Conservation (phyloP, 2,888 invertebrate genomes). For the Stenodera caucasica region DNA sequence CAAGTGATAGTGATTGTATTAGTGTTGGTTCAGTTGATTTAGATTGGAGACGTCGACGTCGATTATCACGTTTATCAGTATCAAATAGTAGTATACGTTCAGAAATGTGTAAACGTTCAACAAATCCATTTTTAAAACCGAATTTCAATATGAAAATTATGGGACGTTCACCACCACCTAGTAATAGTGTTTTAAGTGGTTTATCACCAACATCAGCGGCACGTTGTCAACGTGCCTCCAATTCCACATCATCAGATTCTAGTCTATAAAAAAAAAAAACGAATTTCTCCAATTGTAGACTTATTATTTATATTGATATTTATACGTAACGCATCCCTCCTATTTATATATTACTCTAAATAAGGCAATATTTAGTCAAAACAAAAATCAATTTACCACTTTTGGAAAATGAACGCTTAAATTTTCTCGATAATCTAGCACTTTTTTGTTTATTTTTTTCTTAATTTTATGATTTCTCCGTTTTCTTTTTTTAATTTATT, state of each 20-base stretch:
- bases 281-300: background rate
- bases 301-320: conserved; percentile 32
- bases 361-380: conserved; percentile 9
- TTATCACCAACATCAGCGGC: conserved; percentile 59
- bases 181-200: conserved; percentile 60
- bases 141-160: conserved; percentile 52
- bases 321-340: conserved; percentile 35
- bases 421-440: conserved; percentile 25
- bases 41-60: conserved; percentile 52
- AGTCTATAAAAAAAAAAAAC: conserved; percentile 45
- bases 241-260: conserved; percentile 50
- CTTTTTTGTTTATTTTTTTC: conserved; percentile 34
- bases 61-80: conserved; percentile 49
- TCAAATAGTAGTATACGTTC: conserved; percentile 55
- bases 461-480: conserved; percentile 30
- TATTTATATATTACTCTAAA: conserved; percentile 14
- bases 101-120: conserved; percentile 48
- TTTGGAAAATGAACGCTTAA: conserved; percentile 15
- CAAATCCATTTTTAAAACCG: conserved; percentile 52
- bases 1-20: conserved; percentile 58
- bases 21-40: conserved; percentile 55
- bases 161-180: conserved; percentile 60
- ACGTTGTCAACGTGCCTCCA: conserved; percentile 46
- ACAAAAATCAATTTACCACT: background rate
- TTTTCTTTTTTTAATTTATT: conserved; percentile 39